Conservation (phyloP, 2,888 invertebrate genomes). For the Gari tellinella region DNA sequence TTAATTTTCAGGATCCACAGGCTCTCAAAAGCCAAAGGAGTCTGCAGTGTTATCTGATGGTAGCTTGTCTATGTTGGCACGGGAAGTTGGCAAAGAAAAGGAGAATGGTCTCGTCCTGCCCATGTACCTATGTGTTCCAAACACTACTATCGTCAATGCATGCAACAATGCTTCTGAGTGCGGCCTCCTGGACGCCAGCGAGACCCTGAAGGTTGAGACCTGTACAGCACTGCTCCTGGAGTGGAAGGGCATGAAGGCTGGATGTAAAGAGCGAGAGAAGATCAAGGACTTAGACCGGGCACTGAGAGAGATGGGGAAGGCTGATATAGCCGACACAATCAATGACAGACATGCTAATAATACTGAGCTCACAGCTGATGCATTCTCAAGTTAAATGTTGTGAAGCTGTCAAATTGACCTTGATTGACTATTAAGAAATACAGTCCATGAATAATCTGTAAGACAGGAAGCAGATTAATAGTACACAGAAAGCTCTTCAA, state of each 20-base stretch:
- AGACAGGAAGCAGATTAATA: too few species aligned
- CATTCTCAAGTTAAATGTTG: constrained; percentile 52
- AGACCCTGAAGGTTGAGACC: constrained; percentile 55
- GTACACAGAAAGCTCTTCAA: not conserved
- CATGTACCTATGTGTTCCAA: constrained; percentile 76
- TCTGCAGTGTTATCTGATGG: constrained; percentile 67
- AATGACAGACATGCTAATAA: constrained; percentile 70
- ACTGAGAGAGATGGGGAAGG: constrained; percentile 73
- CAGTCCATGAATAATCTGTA: too few species aligned
- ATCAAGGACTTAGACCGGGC: constrained; percentile 73
- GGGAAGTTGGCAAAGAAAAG: constrained; percentile 64
- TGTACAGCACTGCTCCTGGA: constrained; percentile 63
- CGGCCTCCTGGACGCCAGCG: constrained; percentile 53
- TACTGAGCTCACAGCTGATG: constrained; percentile 69
- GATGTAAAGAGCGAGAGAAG: constrained; percentile 72
- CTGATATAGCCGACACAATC: constrained; percentile 71
- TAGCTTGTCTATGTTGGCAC: constrained; percentile 67
- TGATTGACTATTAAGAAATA: too few species aligned
- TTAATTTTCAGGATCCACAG: constrained; percentile 50
- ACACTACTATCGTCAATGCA: constrained; percentile 70
- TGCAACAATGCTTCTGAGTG: constrained; percentile 50
- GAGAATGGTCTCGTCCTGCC: constrained; percentile 66
- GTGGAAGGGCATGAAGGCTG: constrained; percentile 68
- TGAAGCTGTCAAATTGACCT: not conserved
- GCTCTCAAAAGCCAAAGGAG: constrained; percentile 59